phyloP scores from a whole-genome alignment of 1,140 invertebrate species.

The Bicyclus anynana region DNA sequence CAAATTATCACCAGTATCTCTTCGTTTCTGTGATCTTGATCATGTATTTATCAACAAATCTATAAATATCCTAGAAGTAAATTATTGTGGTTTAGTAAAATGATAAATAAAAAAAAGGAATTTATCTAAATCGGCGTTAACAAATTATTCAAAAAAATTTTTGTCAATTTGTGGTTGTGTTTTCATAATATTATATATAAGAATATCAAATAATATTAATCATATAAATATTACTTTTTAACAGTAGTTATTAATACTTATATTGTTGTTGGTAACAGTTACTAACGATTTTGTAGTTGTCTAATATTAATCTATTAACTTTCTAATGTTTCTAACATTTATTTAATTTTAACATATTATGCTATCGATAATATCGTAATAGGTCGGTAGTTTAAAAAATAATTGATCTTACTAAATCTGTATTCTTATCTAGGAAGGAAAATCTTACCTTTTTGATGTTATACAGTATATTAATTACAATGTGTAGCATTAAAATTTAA shows the following conservation, averaged over 20 bases:
- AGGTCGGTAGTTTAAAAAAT: neutral
- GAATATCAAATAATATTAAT: constrained; percentile 8
- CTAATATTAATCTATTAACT: constrained; percentile 18
- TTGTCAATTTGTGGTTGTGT: constrained; percentile 34
- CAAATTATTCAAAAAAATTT: neutral
- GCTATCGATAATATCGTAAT: neutral
- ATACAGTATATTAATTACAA: neutral
- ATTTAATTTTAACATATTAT: neutral
- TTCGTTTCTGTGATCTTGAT: too few species aligned
- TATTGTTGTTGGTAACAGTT: constrained; percentile 3
- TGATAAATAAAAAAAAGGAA: too few species aligned
- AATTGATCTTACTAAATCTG: neutral
- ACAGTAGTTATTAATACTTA: constrained; percentile 7
- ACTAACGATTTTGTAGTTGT: constrained; percentile 7
- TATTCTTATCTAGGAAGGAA: too few species aligned
- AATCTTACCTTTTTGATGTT: neutral
- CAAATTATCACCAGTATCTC: too few species aligned
- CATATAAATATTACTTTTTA: constrained; percentile 7
- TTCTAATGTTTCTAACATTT: constrained; percentile 18
- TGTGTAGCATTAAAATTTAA: neutral
- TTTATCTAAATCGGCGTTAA: neutral
- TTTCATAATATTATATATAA: too few species aligned
- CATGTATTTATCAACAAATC: too few species aligned
- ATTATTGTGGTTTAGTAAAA: too few species aligned
- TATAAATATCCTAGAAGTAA: too few species aligned